phyloP scores from a whole-genome alignment of 2,113 vertebrate genomes.

The Melanotaenia duboulayi region DNA sequence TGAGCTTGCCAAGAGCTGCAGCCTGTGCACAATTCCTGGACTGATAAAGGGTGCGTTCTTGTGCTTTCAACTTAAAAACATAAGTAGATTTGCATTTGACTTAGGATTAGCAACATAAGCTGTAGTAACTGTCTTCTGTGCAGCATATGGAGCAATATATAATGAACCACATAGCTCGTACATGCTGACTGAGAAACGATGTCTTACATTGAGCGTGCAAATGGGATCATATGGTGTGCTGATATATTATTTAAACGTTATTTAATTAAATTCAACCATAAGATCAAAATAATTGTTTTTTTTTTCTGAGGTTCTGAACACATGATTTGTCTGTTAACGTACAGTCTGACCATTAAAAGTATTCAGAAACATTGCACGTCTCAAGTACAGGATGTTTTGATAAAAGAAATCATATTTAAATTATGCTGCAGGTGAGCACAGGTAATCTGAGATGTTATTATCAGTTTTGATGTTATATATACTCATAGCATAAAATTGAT shows the following conservation, averaged over 20 bases:
- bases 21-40: not conserved
- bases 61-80: conserved; percentile 9
- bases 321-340: not conserved
- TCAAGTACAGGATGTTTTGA: conserved; percentile 6
- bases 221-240: not conserved
- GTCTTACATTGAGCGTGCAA: conserved; percentile 10
- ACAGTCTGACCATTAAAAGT: conserved; percentile 1
- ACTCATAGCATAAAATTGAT: conserved; percentile 1
- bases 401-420: conserved; percentile 25
- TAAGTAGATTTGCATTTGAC: conserved; percentile 21
- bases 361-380: conserved; percentile 15
- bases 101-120: conserved; percentile 34
- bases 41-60: conserved; percentile 3
- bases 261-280: not conserved
- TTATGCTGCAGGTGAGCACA: conserved; percentile 3
- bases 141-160: conserved; percentile 24
- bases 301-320: conserved; percentile 1
- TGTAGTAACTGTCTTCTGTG: conserved; percentile 20
- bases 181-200: not conserved
- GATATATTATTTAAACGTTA: conserved; percentile 12
- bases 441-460: conserved; percentile 8
- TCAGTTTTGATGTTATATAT: conserved; percentile 6
- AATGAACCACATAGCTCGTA: too few relatives aligned
- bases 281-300: not conserved
- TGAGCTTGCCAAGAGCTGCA: conserved; percentile 12